Conservation (phyloP, 2,888 invertebrate genomes). For the Eupithecia pulchellata region DNA sequence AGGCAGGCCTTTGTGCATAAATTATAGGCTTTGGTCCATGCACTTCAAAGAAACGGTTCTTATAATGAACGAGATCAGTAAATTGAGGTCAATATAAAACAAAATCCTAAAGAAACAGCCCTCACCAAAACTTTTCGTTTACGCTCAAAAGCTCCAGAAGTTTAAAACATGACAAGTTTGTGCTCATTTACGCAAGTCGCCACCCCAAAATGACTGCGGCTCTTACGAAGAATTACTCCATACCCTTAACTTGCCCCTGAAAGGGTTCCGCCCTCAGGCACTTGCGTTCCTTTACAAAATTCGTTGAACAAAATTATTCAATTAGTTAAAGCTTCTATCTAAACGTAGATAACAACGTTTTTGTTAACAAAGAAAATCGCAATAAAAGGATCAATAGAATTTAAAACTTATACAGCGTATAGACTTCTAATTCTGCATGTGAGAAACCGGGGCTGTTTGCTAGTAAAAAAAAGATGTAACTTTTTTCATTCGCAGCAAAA, state of each 20-base stretch:
- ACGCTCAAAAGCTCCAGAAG: conserved; percentile 4
- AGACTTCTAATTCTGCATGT: too few relatives aligned
- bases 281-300: conserved; percentile 65
- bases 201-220: conserved; percentile 42
- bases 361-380: too few relatives aligned
- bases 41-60: neutral
- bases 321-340: conserved; percentile 61
- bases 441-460: neutral
- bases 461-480: conserved; percentile 61
- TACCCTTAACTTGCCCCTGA: conserved; percentile 54
- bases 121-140: neutral
- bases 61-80: neutral
- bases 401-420: too few relatives aligned
- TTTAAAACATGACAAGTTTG: conserved; percentile 17
- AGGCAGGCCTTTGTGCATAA: too few relatives aligned
- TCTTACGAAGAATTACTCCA: conserved; percentile 54
- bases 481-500: conserved; percentile 66
- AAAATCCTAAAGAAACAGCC: neutral
- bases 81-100: neutral
- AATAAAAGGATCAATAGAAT: too few relatives aligned
- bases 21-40: too few relatives aligned
- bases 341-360: too few relatives aligned
- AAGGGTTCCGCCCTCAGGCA: conserved; percentile 60
- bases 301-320: conserved; percentile 74
- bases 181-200: conserved; percentile 46